Base-by-base conservation (phyloP, 2,113 vertebrate genomes). In the Triplophysa dalaica region DNA sequence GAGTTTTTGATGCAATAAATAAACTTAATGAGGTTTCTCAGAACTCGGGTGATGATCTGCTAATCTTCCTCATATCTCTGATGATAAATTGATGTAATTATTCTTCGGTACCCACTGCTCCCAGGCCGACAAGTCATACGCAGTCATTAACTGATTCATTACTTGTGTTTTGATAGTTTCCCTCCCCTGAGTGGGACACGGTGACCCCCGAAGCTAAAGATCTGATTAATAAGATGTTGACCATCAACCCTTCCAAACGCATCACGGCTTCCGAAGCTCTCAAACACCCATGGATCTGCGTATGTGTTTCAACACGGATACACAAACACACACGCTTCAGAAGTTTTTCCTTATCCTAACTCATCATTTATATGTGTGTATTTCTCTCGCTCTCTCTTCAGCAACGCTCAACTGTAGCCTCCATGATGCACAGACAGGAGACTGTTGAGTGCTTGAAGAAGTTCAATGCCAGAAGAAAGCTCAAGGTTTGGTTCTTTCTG, bases 381-480 rank as follows among this genome's bases (percentile, higher is more conserved):
- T 65, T 63, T 69, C 69, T 60, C 52, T 77, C 41, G 56, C 13
- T 73, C 72, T 80, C 60, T 65, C 63, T 81, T 63, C 84, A 99
- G 97, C 97, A 99, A 98, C 96, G 97, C 75, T 98, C 96, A 85
- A 99, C 97, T 84, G 97, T 99, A 84, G 97, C 97, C 43, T 99
- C 97, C 78, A 98, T 98, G 96, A 99, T 99, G 97, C 97, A 99
- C 94, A 95, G 97, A 80, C 97, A 99, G 91, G 97, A 99, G 89
- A 99, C 97, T 66, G 97, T 99, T 82, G 97, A 99, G 87, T 99
- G 97, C 90, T 91, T 99, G 93, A 98, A 98, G 94, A 98, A 99
- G 89, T 99, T 98, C 87, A 98, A 99, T 24, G 97, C 97, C 70
- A 94, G 97, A 87, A 95, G 96, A 86, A 99, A 99, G 93, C 89